phyloP scores from a whole-genome alignment of 2,888 invertebrate genomes.

The Epinotia demarniana region DNA sequence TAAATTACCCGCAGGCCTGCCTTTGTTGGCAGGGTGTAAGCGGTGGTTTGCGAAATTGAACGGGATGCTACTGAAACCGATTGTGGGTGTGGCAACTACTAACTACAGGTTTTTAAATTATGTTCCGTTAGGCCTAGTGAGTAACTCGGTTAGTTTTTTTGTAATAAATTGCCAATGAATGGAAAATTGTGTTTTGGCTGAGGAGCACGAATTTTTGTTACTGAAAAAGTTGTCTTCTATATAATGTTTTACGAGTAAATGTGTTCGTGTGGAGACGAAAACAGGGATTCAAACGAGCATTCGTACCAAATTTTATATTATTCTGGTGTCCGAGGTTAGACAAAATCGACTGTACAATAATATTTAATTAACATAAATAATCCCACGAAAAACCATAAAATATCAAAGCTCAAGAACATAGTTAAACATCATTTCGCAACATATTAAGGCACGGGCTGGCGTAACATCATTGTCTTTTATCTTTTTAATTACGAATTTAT shows the following conservation, averaged over 20 bases:
- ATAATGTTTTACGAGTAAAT: no score
- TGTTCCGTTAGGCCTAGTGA: slow-evolving; percentile 33
- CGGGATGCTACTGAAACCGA: slow-evolving; percentile 48
- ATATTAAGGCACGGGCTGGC: slow-evolving; percentile 16
- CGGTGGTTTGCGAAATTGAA: slow-evolving; percentile 41
- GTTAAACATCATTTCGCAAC: slow-evolving; percentile 18
- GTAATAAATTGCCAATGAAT: slow-evolving; percentile 2
- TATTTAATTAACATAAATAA: slow-evolving; percentile 12
- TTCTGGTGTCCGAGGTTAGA: no score
- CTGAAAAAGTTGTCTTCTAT: background rate
- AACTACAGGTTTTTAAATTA: slow-evolving; percentile 22
- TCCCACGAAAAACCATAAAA: slow-evolving; percentile 30
- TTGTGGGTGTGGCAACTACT: slow-evolving; percentile 25
- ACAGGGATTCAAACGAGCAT: no score
- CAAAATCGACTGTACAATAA: background rate
- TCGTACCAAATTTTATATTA: no score
- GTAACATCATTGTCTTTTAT: slow-evolving; percentile 29
- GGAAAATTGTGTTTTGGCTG: background rate
- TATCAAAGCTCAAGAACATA: slow-evolving; percentile 5
- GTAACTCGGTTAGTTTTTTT: slow-evolving; percentile 29
- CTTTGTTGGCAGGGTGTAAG: slow-evolving; percentile 10
- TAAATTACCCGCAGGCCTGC: slow-evolving; percentile 14
- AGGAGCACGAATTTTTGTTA: background rate
- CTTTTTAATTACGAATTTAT: slow-evolving; percentile 39
- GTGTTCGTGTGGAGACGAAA: no score